Conservation (phyloP, 2,797 vertebrate species). For the Pagetopsis macropterus region DNA sequence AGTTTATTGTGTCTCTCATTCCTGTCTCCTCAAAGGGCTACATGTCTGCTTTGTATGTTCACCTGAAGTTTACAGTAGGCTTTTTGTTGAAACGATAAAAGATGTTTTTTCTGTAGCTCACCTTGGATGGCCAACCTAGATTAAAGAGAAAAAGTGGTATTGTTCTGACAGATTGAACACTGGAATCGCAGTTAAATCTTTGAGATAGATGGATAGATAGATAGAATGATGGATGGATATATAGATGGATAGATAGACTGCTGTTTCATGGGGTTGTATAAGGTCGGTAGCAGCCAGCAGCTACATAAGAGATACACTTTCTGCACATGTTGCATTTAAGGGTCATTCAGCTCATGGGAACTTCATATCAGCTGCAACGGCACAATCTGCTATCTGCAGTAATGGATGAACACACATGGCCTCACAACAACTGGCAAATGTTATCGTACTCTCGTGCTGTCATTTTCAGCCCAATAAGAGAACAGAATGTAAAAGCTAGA, state of each 20-base stretch:
- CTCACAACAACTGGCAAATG: background rate
- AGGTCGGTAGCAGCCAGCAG: background rate
- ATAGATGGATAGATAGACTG: background rate
- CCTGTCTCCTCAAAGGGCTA: background rate
- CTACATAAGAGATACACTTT: background rate
- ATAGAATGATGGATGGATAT: background rate
- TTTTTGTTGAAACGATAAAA: background rate
- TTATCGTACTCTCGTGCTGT: background rate
- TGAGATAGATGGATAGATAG: background rate
- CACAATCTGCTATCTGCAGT: slow-evolving; percentile 3
- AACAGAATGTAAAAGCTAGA: background rate
- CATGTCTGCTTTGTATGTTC: background rate
- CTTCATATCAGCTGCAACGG: slow-evolving; percentile 22
- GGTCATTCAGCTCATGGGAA: slow-evolving; percentile 9
- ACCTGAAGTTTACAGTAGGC: background rate
- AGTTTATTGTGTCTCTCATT: background rate
- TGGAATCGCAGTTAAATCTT: background rate
- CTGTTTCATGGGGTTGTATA: background rate
- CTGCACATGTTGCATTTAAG: slow-evolving; percentile 26
- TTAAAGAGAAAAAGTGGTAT: background rate
- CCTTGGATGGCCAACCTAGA: background rate
- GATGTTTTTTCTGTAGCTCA: background rate
- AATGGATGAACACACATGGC: slow-evolving; percentile 17
- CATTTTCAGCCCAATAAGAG: no score
- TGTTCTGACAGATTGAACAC: background rate